Conservation (phyloP, 2,113 vertebrate species). For the Crocuta crocuta region DNA sequence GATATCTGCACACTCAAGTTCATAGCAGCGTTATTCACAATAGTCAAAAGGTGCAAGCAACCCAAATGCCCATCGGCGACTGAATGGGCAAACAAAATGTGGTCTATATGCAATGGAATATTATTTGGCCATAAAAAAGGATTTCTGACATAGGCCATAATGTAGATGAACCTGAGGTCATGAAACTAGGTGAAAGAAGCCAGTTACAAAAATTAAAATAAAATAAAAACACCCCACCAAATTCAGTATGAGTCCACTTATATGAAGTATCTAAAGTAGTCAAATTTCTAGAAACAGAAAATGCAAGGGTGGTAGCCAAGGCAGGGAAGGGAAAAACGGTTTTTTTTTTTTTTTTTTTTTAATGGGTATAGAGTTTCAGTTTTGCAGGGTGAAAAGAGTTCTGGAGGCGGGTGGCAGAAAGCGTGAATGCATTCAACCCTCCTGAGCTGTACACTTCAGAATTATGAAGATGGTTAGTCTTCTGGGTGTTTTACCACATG, state of each 20-base stretch:
- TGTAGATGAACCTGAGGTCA: not conserved
- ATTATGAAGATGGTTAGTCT: not conserved
- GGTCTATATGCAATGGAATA: no score
- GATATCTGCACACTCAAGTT: not conserved
- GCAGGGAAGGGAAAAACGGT: no score
- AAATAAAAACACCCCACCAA: not conserved
- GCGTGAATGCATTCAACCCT: not conserved
- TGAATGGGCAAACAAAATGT: not conserved
- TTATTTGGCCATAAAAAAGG: not conserved
- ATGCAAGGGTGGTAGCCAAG: not conserved
- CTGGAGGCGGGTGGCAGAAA: not conserved
- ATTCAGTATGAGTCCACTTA: not conserved
- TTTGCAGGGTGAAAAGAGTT: slow-evolving; percentile 1
- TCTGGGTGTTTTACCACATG: not conserved
- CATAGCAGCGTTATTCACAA: not conserved
- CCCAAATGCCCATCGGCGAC: not conserved
- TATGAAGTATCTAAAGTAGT: not conserved
- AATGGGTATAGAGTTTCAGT: not conserved
- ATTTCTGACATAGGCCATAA: no score
- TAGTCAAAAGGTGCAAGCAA: not conserved
- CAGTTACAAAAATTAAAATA: not conserved
- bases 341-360: not conserved
- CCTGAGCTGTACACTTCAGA: not conserved
- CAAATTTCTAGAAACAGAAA: not conserved
- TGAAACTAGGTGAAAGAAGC: not conserved